Evolutionary conservation across 2,113 vertebrate genomes (phyloP).

Genomic region (Atlantisia rogersi): DNA sequence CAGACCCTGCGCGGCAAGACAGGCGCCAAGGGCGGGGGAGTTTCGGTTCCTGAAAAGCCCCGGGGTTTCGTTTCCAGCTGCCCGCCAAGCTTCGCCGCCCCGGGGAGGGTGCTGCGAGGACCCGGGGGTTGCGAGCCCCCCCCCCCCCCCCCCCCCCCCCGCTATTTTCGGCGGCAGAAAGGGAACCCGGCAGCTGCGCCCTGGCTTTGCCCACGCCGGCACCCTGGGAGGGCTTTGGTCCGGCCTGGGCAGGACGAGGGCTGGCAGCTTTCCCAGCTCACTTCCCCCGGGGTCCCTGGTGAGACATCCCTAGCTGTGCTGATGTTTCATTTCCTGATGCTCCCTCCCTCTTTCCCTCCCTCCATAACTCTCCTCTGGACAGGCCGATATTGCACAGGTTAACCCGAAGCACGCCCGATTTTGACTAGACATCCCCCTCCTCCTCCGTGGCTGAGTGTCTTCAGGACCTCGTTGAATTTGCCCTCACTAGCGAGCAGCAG

Average conservation of each 20-base stretch:
- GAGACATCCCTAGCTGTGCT: neutral
- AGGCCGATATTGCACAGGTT: neutral
- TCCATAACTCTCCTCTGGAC: neutral
- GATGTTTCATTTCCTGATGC: neutral
- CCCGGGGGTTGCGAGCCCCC: fast-evolving
- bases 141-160: fast-evolving
- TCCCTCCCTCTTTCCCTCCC: neutral
- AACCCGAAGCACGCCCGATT: neutral
- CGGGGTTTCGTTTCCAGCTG: neutral
- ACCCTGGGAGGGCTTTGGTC: neutral
- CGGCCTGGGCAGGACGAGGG: neutral
- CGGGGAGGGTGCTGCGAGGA: fast-evolving
- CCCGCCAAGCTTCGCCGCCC: too few species aligned
- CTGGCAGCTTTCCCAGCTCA: neutral
- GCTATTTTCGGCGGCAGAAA: fast-evolving
- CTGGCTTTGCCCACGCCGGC: neutral
- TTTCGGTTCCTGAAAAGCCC: neutral
- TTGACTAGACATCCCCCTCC: neutral
- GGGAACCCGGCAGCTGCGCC: neutral
- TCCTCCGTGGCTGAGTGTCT: neutral
- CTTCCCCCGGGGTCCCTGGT: neutral
- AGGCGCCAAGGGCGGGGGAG: neutral
- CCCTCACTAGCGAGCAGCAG: neutral
- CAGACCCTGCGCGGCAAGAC: too few species aligned
- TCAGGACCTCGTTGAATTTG: neutral